Conservation (phyloP, 2,113 vertebrate genomes). For the Phocoena phocoena region DNA sequence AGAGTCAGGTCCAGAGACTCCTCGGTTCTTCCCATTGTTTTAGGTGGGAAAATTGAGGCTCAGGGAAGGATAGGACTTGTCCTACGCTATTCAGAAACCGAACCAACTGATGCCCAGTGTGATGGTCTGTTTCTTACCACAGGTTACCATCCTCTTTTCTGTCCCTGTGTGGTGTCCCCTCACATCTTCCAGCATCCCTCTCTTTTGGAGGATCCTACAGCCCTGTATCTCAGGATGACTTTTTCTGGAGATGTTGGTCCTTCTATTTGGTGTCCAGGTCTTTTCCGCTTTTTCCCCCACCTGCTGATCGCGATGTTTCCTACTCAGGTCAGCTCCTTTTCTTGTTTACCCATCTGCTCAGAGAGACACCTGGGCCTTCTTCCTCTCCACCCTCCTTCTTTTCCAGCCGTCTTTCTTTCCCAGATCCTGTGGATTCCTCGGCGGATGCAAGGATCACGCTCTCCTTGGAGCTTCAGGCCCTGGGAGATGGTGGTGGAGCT, state of each 20-base stretch:
- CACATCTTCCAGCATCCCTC: neutral
- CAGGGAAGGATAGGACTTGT: neutral
- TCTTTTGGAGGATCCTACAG: neutral
- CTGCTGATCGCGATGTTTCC: neutral
- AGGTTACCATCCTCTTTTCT: neutral
- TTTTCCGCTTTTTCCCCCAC: neutral
- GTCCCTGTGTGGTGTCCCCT: neutral
- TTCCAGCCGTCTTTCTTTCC: neutral
- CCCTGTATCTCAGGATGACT: neutral
- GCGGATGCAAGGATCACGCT: neutral
- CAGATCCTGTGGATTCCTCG: neutral
- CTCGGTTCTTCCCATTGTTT: constrained; percentile 51
- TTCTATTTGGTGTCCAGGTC: neutral
- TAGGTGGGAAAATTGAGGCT: constrained; percentile 26
- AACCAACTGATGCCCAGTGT: neutral
- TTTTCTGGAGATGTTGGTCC: neutral
- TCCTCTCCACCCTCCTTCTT: neutral
- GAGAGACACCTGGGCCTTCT: neutral
- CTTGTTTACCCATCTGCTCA: neutral
- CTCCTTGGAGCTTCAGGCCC: neutral
- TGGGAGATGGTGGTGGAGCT: neutral
- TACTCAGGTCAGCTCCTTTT: neutral
- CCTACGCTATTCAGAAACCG: neutral
- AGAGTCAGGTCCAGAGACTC: neutral
- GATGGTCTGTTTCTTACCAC: no score